Evolutionary conservation across 2,113 vertebrate species (phyloP), one percentile per base, ranked within the genome.

Genomic region (Toxotes jaculatrix): DNA sequence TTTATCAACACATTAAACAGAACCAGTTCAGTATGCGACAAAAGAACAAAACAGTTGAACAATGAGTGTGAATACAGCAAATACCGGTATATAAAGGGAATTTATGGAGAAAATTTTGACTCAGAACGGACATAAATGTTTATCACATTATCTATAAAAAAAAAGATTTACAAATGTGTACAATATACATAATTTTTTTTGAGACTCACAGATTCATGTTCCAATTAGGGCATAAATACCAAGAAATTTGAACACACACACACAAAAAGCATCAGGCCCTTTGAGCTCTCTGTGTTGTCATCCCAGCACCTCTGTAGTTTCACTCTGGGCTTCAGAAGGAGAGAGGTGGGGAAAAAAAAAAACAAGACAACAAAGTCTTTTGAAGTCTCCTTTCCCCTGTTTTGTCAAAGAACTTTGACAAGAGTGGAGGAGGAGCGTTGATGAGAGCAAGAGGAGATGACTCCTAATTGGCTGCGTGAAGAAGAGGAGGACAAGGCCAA

Each of bases 361-460:
- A 83, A 84, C 77, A 89, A 88, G 76, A 91, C 77, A 90, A 88
- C 79, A 80, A 62, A 72, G 47, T 49, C 84, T 87, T 91, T 90
- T 92, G 91, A 93, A 92, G 91, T 90, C 77, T 88, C 59, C 67
- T 82, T 73, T 89, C 73, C 32, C 56, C 79, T 88, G 83, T 90
- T 91, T 89, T 87, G 83, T 90, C 85, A 84, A 70, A 84, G 74
- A 90, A 80, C 76, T 81, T 85, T 89, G 83, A 90, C 87, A 83
- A 84, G 78, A 82, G 72, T 78, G 73, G 90, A 90, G 79, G 77
- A 90, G 83, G 80, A 90, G 80, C 55, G 9, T n/a, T 80, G 83
- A 86, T 74, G 80, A 85, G 82, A 87, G 70, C 74, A 43, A 63
- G 77, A 81, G 70, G 75, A 90, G 87, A 89, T 79, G 70, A 65